Evolutionary conservation across 2,888 invertebrate species (phyloP).

Genomic region (Andrena bucephala): DNA sequence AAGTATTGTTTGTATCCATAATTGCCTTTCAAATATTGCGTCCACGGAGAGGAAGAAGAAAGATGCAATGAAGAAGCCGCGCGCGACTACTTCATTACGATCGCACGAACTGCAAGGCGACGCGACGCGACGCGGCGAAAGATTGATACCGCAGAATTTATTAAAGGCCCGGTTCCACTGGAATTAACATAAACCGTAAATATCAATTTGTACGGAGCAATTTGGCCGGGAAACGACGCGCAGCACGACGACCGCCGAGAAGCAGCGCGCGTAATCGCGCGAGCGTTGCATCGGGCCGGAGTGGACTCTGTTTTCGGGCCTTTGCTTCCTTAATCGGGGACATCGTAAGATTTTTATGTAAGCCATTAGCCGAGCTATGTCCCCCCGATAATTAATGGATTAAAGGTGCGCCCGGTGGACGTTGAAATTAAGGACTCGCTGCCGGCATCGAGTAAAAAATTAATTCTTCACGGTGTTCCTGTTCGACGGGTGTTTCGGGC

Average conservation of each 20-base stretch:
- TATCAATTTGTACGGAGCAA: constrained; percentile 56
- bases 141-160: constrained; percentile 53
- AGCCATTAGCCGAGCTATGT: constrained; percentile 47
- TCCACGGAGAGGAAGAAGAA: not conserved
- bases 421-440: constrained; percentile 49
- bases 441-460: constrained; percentile 16
- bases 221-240: constrained; percentile 26
- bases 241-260: not conserved
- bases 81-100: constrained; percentile 38
- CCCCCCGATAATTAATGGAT: constrained; percentile 57
- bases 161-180: constrained; percentile 43
- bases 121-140: constrained; percentile 39
- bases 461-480: constrained; percentile 26
- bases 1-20: constrained; percentile 7
- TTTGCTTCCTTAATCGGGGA: constrained; percentile 44
- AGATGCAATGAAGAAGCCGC: not conserved
- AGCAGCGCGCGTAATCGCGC: constrained; percentile 23
- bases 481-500: constrained; percentile 1
- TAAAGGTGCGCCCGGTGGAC: constrained; percentile 46
- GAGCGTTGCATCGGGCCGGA: constrained; percentile 5
- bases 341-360: constrained; percentile 46
- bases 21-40: constrained; percentile 2
- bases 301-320: constrained; percentile 43
- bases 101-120: constrained; percentile 11
- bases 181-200: constrained; percentile 59